Evolutionary conservation across 2,888 invertebrate species (phyloP).

Genomic region (Drosophila ezoana): DNA sequence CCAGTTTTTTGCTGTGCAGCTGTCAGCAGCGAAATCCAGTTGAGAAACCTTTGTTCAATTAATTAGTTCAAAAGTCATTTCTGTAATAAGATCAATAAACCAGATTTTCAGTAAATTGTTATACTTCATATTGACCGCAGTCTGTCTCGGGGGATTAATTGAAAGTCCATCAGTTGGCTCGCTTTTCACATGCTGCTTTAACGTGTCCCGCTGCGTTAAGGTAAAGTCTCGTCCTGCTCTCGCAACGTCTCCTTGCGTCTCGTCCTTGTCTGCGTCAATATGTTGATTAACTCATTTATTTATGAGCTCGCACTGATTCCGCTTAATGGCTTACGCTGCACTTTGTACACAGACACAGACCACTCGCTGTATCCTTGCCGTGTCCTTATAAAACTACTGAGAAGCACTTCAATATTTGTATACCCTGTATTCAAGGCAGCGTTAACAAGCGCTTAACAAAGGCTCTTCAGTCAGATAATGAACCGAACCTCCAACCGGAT

Average conservation of each 20-base stretch:
- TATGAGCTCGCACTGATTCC: constrained; percentile 72
- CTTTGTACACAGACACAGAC: constrained; percentile 12
- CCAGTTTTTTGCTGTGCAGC: not conserved
- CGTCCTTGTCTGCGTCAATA: constrained; percentile 60
- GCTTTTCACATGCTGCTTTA: constrained; percentile 13
- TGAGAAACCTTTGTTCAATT: constrained; percentile 1
- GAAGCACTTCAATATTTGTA: constrained; percentile 46
- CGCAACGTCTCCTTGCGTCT: not conserved
- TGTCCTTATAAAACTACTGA: constrained; percentile 25
- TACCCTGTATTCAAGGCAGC: constrained; percentile 21
- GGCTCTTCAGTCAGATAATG: too few relatives aligned
- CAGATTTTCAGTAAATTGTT: constrained; percentile 10
- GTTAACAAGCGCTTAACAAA: not conserved
- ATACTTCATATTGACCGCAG: constrained; percentile 10
- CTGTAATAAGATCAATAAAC: constrained; percentile 27
- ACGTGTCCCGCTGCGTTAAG: constrained; percentile 47
- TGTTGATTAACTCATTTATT: constrained; percentile 80
- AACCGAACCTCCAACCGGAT: too few relatives aligned
- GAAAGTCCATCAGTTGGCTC: constrained; percentile 39
- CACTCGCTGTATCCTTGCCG: constrained; percentile 21
- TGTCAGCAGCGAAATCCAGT: not conserved
- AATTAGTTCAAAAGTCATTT: constrained; percentile 12
- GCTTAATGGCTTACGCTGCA: constrained; percentile 67
- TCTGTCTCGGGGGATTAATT: constrained; percentile 44
- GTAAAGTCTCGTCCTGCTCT: constrained; percentile 10